phyloP scores from a whole-genome alignment of 2,888 invertebrate genomes.

The Eilema sororculum region DNA sequence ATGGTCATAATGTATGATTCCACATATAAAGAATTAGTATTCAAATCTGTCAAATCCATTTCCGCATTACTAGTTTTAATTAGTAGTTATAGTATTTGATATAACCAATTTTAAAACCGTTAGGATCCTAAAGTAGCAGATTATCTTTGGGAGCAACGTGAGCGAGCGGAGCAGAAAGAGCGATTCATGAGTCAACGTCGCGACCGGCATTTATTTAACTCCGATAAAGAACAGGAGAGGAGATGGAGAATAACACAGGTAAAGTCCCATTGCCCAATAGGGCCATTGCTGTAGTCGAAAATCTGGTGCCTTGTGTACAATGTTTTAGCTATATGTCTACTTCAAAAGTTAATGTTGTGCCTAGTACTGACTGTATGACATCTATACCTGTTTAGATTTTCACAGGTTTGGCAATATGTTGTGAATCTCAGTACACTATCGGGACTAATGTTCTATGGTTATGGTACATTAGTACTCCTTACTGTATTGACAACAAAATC shows the following conservation, averaged over 20 bases:
- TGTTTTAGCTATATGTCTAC: not conserved
- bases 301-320: not conserved
- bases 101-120: slow-evolving; percentile 13
- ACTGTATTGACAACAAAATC: no score
- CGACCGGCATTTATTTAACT: slow-evolving; percentile 87
- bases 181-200: slow-evolving; percentile 90
- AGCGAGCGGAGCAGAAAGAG: slow-evolving; percentile 92
- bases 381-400: not conserved
- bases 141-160: slow-evolving; percentile 95
- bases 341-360: not conserved
- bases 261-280: not conserved
- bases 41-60: no score
- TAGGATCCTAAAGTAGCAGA: slow-evolving; percentile 96
- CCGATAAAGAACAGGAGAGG: slow-evolving; percentile 89
- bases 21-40: no score
- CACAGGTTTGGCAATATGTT: not conserved
- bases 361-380: not conserved
- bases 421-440: no score
- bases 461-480: no score
- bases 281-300: not conserved
- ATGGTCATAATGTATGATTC: no score
- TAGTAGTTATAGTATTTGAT: not conserved
- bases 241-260: slow-evolving; percentile 85
- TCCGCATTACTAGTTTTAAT: no score
- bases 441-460: no score